These are phyloP conservation scores for Odobenus rosmarus DNA, from an alignment of 2,113 vertebrate species.

Conservation along the genomic window DNA sequence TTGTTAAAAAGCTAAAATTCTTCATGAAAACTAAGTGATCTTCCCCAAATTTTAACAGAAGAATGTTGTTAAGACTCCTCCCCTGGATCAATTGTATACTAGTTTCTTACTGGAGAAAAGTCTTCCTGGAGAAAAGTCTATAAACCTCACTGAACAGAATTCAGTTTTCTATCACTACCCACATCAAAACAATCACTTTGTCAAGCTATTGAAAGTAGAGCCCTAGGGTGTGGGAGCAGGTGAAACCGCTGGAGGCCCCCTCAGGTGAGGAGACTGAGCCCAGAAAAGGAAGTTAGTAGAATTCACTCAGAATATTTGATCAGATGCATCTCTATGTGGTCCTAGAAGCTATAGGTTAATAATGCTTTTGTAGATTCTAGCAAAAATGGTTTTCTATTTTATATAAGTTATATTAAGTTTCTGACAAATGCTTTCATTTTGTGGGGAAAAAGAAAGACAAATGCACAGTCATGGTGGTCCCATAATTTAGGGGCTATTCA, in stretches of 20 bases:
- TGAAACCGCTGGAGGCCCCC: not conserved
- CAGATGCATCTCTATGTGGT: not conserved
- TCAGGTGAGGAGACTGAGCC: not conserved
- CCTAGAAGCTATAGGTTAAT: not conserved
- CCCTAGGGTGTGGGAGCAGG: rapidly evolving
- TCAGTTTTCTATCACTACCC: not conserved
- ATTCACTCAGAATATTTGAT: not conserved
- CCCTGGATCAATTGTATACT: not conserved
- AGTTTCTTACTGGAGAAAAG: not conserved
- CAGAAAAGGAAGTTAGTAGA: not conserved
- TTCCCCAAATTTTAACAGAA: not conserved
- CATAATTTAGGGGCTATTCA: not conserved
- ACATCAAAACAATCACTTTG: not conserved
- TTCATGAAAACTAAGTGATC: not conserved
- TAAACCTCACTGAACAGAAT: not conserved
- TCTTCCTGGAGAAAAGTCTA: not conserved
- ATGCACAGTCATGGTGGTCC: not conserved
- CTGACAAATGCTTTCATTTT: not conserved
- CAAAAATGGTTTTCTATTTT: not conserved
- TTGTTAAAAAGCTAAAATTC: not conserved
- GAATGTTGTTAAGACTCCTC: not conserved
- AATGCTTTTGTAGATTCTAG: not conserved
- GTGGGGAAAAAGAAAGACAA: not conserved
- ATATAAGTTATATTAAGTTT: not conserved
- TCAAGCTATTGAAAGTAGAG: not conserved